Evolutionary conservation across 2,888 invertebrate genomes (phyloP).

Genomic region (Gymnocheta viridis): DNA sequence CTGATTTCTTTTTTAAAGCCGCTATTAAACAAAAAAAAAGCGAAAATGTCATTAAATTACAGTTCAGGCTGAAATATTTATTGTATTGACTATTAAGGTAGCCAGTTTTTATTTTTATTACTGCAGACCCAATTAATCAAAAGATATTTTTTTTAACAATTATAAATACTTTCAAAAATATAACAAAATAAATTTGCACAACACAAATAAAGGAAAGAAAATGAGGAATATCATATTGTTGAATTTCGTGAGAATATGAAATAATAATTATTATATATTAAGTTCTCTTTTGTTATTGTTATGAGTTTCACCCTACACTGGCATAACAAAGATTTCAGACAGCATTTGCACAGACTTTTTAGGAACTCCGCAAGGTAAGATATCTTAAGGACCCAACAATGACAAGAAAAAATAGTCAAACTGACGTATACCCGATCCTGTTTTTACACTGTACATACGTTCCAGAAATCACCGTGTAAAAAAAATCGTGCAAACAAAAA

Average conservation of each 20-base stretch:
- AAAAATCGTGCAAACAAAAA: no score
- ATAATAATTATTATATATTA: conserved; percentile 64
- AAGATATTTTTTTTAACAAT: conserved; percentile 39
- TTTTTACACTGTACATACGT: no score
- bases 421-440: no score
- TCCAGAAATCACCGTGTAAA: no score
- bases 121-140: conserved; percentile 69
- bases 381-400: no score
- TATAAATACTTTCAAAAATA: conserved; percentile 37
- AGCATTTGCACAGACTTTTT: no score
- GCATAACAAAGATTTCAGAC: no score
- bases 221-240: conserved; percentile 52
- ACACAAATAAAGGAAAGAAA: conserved; percentile 14
- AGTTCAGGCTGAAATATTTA: conserved; percentile 60
- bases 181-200: not conserved
- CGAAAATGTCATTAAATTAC: conserved; percentile 34
- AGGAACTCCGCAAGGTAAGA: no score
- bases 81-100: conserved; percentile 34
- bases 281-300: conserved; percentile 20
- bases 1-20: no score
- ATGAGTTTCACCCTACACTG: not conserved
- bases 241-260: conserved; percentile 70
- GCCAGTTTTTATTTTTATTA: conserved; percentile 60
- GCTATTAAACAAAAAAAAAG: no score
- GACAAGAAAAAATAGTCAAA: no score